These are phyloP conservation scores for Panopea generosa DNA, from an alignment of 2,888 invertebrate genomes.

Conservation along the genomic window DNA sequence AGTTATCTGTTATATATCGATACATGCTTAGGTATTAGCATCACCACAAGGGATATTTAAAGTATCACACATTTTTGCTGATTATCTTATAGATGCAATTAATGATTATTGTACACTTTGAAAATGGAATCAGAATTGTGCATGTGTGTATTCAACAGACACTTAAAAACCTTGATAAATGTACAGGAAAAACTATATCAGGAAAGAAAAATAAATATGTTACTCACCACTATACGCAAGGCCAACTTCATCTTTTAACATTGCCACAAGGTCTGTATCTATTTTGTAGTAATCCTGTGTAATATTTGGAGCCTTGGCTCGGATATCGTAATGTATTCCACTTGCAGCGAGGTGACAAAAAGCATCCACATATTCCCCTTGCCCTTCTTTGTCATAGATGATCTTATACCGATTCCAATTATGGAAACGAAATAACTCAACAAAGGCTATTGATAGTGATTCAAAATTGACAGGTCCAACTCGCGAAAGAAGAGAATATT, in stretches of 20 bases:
- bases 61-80: too few relatives aligned
- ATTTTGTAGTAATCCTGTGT: conserved; percentile 72
- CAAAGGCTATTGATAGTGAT: conserved; percentile 69
- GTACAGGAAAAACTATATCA: too few relatives aligned
- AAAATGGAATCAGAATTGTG: too few relatives aligned
- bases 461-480: conserved; percentile 79
- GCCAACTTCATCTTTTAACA: conserved; percentile 73
- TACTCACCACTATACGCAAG: conserved; percentile 77
- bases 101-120: too few relatives aligned
- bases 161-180: too few relatives aligned
- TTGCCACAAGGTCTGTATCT: conserved; percentile 53
- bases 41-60: too few relatives aligned
- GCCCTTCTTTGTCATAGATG: conserved; percentile 91
- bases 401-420: conserved; percentile 86
- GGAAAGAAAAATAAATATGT: too few relatives aligned
- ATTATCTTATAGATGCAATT: too few relatives aligned
- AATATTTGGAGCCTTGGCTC: conserved; percentile 45
- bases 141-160: too few relatives aligned
- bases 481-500: conserved; percentile 91
- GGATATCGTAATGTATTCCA: conserved; percentile 88
- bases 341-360: conserved; percentile 93
- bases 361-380: conserved; percentile 89
- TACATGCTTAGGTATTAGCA: too few relatives aligned
- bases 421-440: conserved; percentile 48
- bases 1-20: too few relatives aligned